Evolutionary conservation across 2,797 vertebrate species (phyloP).

Genomic region (Erethizon dorsatum): DNA sequence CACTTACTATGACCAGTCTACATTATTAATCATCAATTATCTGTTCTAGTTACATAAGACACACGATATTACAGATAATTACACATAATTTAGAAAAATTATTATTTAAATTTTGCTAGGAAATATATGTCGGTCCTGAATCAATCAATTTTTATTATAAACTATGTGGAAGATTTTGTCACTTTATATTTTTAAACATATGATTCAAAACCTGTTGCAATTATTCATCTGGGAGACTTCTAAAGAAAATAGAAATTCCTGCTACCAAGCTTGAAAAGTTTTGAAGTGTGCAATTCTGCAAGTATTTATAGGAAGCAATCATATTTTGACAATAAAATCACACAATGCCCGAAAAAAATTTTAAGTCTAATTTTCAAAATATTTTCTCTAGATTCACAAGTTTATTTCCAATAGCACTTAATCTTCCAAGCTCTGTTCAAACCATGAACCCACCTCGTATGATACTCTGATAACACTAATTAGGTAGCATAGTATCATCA

Average conservation of each 20-base stretch:
- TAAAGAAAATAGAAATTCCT: background rate
- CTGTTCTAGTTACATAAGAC: background rate
- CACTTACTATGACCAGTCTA: too few relatives aligned
- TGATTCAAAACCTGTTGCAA: background rate
- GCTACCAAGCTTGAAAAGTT: background rate
- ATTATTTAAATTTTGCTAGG: background rate
- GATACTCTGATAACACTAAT: background rate
- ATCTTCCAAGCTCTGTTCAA: background rate
- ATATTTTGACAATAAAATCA: conserved; percentile 49
- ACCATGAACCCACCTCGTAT: background rate
- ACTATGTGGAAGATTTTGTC: background rate
- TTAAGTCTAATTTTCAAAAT: conserved; percentile 14
- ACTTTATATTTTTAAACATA: conserved; percentile 20
- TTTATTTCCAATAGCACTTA: background rate
- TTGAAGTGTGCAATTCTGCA: background rate
- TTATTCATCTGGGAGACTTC: background rate
- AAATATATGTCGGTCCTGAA: background rate
- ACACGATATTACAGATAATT: background rate
- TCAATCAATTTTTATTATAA: conserved; percentile 34
- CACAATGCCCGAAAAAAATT: background rate
- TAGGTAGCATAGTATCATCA: background rate
- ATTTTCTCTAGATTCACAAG: background rate
- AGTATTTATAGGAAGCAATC: background rate
- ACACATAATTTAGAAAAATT: background rate
- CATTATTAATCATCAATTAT: background rate